Percentiles rank a stretch among this genome's conserved stretches.
These are phyloP conservation scores for Pterocles orientalis DNA, from an alignment of 2,113 vertebrate genomes.

Conservation along the genomic window DNA sequence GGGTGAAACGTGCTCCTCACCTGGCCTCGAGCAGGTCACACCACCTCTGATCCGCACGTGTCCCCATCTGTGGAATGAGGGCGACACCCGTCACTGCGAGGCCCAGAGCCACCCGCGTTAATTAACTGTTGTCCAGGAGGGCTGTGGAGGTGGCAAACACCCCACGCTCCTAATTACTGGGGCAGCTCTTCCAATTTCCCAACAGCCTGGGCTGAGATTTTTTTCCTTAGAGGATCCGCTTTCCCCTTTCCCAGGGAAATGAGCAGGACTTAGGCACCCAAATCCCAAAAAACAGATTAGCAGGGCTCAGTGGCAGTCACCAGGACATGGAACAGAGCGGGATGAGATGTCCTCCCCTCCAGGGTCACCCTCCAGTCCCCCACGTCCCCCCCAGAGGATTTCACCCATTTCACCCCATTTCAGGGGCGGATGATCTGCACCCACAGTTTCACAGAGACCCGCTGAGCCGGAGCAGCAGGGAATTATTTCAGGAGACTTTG, in stretches of 20 bases:
- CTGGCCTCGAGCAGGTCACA: accelerated
- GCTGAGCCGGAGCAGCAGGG: neutral
- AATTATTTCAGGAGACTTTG: neutral
- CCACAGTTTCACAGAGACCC: neutral
- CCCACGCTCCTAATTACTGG: neutral
- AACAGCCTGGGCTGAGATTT: neutral
- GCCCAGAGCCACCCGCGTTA: neutral
- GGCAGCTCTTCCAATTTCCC: neutral
- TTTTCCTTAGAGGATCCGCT: neutral
- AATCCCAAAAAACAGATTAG: neutral
- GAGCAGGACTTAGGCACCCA: neutral
- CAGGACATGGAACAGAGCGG: accelerated
- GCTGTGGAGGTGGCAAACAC: neutral
- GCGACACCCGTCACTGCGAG: accelerated
- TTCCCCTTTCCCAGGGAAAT: conserved; percentile 34
- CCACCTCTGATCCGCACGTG: accelerated
- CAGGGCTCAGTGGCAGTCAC: accelerated
- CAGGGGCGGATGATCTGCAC: accelerated
- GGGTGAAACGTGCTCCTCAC: neutral
- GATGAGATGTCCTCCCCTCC: neutral
- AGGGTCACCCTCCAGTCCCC: neutral
- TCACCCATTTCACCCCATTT: neutral
- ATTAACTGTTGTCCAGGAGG: neutral
- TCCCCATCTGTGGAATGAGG: neutral
- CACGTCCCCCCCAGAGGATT: accelerated